Evolutionary conservation across 2,888 invertebrate genomes (phyloP).

Genomic region (Microctonus hyperodae): DNA sequence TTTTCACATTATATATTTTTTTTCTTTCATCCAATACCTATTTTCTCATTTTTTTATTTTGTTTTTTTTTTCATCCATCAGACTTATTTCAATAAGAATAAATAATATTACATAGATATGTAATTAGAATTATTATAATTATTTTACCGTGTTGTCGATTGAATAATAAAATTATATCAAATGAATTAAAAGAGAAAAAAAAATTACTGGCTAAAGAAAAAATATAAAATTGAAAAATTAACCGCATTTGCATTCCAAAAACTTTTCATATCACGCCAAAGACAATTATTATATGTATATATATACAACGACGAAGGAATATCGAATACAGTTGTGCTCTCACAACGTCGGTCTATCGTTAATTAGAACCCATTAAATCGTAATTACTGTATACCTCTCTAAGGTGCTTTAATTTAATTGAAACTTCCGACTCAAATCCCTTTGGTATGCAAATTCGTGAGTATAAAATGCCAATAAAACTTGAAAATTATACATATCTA

Average conservation of each 20-base stretch:
- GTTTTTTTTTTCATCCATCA: too few species aligned
- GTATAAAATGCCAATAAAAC: background rate
- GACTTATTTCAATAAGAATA: too few species aligned
- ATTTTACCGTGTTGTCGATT: too few species aligned
- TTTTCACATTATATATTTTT: slow-evolving; percentile 25
- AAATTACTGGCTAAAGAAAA: background rate
- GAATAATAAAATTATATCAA: too few species aligned
- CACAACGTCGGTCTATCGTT: background rate
- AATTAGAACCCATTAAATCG: background rate
- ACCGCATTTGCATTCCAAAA: background rate
- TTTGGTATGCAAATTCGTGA: background rate
- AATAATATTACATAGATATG: too few species aligned
- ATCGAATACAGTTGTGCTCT: background rate
- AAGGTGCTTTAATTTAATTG: background rate
- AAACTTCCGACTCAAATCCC: background rate
- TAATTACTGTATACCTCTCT: background rate
- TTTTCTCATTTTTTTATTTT: too few species aligned
- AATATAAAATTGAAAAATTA: too few species aligned
- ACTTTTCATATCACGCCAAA: background rate
- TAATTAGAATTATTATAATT: too few species aligned
- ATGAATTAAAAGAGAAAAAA: too few species aligned
- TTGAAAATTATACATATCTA: background rate
- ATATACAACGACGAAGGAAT: background rate
- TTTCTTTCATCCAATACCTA: background rate
- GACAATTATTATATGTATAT: too few species aligned